Percentiles rank a stretch among this genome's conserved stretches.
phyloP scores from a whole-genome alignment of 2,113 vertebrate genomes.

The Microcebus lehilahytsara region DNA sequence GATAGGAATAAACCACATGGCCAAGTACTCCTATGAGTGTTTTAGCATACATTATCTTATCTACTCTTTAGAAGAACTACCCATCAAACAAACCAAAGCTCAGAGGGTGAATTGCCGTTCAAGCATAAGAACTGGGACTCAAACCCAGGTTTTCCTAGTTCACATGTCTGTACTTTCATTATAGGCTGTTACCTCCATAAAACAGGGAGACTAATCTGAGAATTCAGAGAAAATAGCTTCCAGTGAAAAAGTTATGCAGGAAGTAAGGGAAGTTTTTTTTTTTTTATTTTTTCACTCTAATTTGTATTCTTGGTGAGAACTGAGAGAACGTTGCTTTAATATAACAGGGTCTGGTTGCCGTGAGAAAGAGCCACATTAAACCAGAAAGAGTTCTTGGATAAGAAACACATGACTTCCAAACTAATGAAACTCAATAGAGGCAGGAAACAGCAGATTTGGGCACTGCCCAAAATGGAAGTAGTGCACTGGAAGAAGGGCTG shows the following conservation, averaged over 20 bases:
- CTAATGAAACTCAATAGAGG: background rate
- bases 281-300: conserved; percentile 41
- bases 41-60: background rate
- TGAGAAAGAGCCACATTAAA: conserved; percentile 19
- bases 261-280: background rate
- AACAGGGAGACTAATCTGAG: background rate
- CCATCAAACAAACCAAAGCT: background rate
- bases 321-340: conserved; percentile 38
- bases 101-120: background rate
- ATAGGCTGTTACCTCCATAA: background rate
- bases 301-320: conserved; percentile 36
- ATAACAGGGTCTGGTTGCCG: background rate
- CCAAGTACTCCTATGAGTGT: background rate
- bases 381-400: background rate
- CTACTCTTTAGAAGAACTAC: background rate
- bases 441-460: conserved; percentile 36
- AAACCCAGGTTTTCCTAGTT: background rate
- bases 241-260: background rate
- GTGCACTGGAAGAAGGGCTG: background rate
- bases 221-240: background rate
- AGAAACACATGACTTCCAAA: conserved; percentile 32
- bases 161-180: background rate
- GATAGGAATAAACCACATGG: background rate
- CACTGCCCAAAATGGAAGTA: background rate
- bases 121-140: background rate